Percentiles rank a stretch among this genome's conserved stretches.
These are phyloP conservation scores for Phalanger gymnotis DNA, from an alignment of 2,797 vertebrate species.

Conservation along the genomic window DNA sequence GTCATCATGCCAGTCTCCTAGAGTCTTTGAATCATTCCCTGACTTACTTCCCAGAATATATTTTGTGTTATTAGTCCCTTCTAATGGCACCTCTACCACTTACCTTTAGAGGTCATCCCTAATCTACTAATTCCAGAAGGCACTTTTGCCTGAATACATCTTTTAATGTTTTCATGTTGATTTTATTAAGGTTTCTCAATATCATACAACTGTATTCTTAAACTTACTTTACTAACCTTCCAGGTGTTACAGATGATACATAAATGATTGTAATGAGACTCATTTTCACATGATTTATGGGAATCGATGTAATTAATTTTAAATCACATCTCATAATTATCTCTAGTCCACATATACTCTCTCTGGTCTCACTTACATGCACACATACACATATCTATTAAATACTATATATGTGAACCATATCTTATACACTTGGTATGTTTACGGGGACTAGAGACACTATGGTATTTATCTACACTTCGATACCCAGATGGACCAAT, in stretches of 20 bases:
- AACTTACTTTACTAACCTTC: conserved; percentile 18
- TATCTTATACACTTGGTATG: not conserved
- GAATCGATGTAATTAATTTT: not conserved
- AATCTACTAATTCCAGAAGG: not conserved
- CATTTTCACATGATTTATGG: not conserved
- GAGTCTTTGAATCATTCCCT: not conserved
- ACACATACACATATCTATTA: not conserved
- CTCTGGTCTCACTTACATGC: not conserved
- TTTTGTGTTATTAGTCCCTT: not conserved
- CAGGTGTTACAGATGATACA: not conserved
- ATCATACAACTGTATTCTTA: not conserved
- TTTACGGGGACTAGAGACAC: not conserved
- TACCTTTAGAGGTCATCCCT: conserved; percentile 14
- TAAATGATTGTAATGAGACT: conserved; percentile 35
- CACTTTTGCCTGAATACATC: not conserved
- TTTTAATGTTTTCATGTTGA: not conserved
- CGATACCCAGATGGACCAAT: not conserved
- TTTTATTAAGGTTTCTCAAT: conserved; percentile 10
- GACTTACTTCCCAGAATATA: not conserved
- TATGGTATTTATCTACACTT: not conserved
- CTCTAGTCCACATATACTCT: not conserved
- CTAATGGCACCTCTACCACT: not conserved
- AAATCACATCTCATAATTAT: not conserved
- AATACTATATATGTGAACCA: not conserved
- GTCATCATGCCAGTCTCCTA: not conserved